phyloP scores from a whole-genome alignment of 2,113 vertebrate species.

The Cephalopholis sonnerati region DNA sequence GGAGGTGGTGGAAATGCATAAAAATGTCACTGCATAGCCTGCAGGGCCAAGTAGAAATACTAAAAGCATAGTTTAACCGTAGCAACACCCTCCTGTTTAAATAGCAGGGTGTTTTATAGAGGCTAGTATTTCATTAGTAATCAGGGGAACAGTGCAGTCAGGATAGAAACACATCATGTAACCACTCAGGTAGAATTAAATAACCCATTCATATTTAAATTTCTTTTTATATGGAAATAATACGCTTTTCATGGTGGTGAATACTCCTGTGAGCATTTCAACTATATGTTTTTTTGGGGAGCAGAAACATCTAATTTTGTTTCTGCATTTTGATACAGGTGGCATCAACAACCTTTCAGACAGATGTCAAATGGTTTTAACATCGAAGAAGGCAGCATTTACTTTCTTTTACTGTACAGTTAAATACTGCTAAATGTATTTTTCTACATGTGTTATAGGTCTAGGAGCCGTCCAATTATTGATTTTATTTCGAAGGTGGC shows the following conservation, averaged over 20 bases:
- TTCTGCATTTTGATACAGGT: neutral
- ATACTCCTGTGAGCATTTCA: neutral
- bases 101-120: constrained; percentile 16
- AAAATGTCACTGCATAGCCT: constrained; percentile 44
- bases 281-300: neutral
- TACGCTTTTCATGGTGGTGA: neutral
- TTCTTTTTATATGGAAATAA: neutral
- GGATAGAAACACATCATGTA: neutral
- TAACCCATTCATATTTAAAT: constrained; percentile 7
- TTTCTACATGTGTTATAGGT: constrained; percentile 10
- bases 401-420: neutral
- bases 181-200: constrained; percentile 6
- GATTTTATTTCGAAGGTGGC: constrained; percentile 59
- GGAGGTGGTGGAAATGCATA: constrained; percentile 69
- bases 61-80: constrained; percentile 43
- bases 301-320: neutral
- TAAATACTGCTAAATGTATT: constrained; percentile 35
- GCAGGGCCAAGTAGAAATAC: constrained; percentile 17
- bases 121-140: constrained; percentile 4
- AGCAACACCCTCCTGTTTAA: constrained; percentile 12
- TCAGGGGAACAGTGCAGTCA: neutral
- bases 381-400: neutral
- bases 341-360: neutral
- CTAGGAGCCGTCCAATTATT: constrained; percentile 51
- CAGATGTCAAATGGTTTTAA: neutral